phyloP scores from a whole-genome alignment of 2,888 invertebrate genomes.

The Ariolimax columbianus region DNA sequence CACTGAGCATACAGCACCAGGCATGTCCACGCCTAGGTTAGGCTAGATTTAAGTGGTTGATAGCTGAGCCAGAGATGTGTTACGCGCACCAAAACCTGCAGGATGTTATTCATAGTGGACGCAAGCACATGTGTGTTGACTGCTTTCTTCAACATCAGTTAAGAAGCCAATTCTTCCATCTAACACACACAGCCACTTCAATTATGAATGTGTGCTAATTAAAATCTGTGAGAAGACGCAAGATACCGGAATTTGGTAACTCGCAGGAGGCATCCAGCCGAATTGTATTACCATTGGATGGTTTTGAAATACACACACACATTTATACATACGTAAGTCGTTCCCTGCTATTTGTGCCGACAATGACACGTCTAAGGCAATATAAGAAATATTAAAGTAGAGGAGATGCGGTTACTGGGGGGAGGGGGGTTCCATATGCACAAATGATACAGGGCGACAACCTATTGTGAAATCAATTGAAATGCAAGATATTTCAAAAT shows the following conservation, averaged over 20 bases:
- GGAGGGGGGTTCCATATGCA: too few relatives aligned
- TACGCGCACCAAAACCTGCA: neutral
- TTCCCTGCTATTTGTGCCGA: too few relatives aligned
- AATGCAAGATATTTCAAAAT: too few relatives aligned
- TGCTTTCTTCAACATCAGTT: neutral
- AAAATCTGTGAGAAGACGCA: neutral
- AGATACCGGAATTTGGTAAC: neutral
- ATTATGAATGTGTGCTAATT: neutral
- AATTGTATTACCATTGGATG: neutral
- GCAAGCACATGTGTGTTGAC: neutral
- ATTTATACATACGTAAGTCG: too few relatives aligned
- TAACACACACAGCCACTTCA: neutral
- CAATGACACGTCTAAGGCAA: neutral
- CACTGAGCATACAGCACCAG: neutral
- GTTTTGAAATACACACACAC: too few relatives aligned
- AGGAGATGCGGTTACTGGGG: too few relatives aligned
- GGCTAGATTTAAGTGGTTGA: neutral
- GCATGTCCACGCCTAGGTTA: neutral
- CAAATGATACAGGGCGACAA: too few relatives aligned
- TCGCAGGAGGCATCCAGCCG: neutral
- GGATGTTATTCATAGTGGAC: neutral
- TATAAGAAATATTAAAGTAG: too few relatives aligned
- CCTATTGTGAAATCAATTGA: too few relatives aligned
- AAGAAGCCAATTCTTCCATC: neutral
- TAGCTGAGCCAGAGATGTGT: constrained; percentile 12